phyloP scores from a whole-genome alignment of 2,797 vertebrate species.

The Lateolabrax maculatus region DNA sequence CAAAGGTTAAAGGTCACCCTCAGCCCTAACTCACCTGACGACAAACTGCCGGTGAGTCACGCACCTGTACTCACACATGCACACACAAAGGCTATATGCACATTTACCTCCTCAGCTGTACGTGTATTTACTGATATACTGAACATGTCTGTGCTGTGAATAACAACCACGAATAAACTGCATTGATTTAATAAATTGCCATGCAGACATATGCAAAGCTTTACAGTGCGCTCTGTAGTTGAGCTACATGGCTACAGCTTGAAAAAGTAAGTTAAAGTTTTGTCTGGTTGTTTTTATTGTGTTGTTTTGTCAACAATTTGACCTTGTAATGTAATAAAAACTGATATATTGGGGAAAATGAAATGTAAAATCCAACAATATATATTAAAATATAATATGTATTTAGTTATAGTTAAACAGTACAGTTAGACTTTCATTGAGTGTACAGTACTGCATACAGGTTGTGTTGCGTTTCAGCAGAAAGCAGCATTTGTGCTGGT shows the following conservation, averaged over 20 bases:
- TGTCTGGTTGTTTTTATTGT: not conserved
- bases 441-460: too few relatives aligned
- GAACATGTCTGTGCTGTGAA: not conserved
- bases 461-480: not conserved
- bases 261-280: not conserved
- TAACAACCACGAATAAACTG: too few relatives aligned
- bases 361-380: not conserved
- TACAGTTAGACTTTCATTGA: not conserved
- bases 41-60: conserved; percentile 90
- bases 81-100: not conserved
- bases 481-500: not conserved
- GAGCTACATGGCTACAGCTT: not conserved
- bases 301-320: not conserved
- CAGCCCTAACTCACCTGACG: conserved; percentile 77
- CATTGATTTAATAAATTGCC: not conserved
- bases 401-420: not conserved
- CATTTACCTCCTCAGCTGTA: not conserved
- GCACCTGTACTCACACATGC: not conserved
- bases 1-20: conserved; percentile 74
- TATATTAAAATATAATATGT: not conserved
- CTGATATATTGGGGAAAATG: not conserved
- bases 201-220: not conserved
- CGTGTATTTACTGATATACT: not conserved
- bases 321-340: not conserved
- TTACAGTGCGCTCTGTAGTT: not conserved